These are phyloP conservation scores for Apamea crenata DNA, from an alignment of 2,888 invertebrate species.

Conservation along the genomic window DNA sequence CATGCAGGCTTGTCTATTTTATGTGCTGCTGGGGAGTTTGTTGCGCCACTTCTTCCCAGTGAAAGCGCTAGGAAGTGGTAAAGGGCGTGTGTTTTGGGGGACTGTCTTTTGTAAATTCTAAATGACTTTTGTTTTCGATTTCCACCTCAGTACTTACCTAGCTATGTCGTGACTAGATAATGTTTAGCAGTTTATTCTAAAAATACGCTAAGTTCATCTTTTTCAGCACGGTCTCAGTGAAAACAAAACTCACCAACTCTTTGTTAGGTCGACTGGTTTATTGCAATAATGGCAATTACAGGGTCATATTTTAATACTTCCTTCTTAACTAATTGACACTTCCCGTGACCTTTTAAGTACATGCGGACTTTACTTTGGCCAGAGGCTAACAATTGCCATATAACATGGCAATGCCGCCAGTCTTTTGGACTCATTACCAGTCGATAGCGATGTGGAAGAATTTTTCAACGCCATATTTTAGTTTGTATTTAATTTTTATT, in stretches of 20 bases:
- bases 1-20: not conserved
- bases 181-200: not conserved
- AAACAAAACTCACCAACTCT: constrained; percentile 64
- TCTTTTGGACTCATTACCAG: not conserved
- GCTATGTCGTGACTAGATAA: no score
- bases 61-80: no score
- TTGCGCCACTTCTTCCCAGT: no score
- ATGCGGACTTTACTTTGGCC: not conserved
- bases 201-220: not conserved
- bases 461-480: no score
- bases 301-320: no score
- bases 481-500: not conserved
- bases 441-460: not conserved
- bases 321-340: not conserved
- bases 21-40: no score
- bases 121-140: no score
- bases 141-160: not conserved
- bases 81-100: no score
- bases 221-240: constrained; percentile 74
- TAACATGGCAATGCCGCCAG: not conserved
- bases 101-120: no score
- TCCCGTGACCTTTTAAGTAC: not conserved
- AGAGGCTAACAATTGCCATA: not conserved
- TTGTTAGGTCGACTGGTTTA: constrained; percentile 79
- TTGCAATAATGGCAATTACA: constrained; percentile 57